Conservation (phyloP, 2,113 vertebrate species). For the Telmatochromis sp. region DNA sequence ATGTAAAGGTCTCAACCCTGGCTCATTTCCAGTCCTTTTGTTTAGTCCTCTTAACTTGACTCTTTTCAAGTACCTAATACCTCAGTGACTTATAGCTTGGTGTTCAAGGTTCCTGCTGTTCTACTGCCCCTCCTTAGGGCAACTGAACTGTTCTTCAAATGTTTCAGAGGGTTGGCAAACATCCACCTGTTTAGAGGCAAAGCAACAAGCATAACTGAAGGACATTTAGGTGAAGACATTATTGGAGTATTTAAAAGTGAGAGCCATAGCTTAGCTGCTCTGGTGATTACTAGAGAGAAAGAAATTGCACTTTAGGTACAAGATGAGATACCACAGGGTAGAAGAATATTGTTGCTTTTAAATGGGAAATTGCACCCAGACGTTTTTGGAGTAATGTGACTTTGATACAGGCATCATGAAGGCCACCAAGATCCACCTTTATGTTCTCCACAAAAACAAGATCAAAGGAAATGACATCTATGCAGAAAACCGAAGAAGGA, state of each 20-base stretch:
- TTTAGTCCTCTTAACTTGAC: neutral
- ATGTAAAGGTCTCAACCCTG: neutral
- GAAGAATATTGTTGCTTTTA: neutral
- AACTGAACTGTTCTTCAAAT: constrained; percentile 16
- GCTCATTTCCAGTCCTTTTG: neutral
- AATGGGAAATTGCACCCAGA: neutral
- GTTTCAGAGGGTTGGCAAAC: constrained; percentile 14
- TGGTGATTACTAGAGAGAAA: neutral
- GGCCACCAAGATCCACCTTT: neutral
- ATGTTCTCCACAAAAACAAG: neutral
- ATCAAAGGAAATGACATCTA: neutral
- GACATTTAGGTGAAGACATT: neutral
- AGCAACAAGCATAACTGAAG: neutral
- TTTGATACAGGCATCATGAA: neutral
- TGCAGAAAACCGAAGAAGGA: neutral
- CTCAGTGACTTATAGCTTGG: neutral
- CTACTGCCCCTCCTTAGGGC: neutral
- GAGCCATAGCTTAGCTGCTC: neutral
- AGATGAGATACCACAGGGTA: neutral
- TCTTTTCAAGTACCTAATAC: neutral
- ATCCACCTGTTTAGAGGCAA: neutral
- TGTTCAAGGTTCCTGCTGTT: constrained; percentile 36
- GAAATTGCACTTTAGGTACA: neutral
- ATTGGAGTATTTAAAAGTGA: neutral
- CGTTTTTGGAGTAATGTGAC: neutral